phyloP scores from a whole-genome alignment of 2,797 vertebrate species.

The Pseudocheirus occidentalis region DNA sequence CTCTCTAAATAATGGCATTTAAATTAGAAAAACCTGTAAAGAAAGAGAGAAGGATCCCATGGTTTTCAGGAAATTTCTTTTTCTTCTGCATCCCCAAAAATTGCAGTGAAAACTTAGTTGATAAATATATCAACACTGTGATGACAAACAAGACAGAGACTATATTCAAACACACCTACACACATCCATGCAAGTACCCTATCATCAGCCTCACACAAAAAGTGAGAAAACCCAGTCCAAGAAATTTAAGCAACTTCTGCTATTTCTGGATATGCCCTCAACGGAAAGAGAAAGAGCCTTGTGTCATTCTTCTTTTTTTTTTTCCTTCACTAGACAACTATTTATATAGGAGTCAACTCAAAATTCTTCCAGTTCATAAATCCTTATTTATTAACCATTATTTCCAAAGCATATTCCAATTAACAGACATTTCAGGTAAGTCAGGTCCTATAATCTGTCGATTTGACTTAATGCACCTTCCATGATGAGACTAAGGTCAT shows the following conservation, averaged over 20 bases:
- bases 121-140: background rate
- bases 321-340: constrained; percentile 8
- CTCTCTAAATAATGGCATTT: constrained; percentile 16
- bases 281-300: constrained; percentile 5
- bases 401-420: constrained; percentile 32
- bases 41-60: background rate
- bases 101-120: constrained; percentile 9
- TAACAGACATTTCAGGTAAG: constrained; percentile 14
- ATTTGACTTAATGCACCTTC: background rate
- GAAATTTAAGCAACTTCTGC: constrained; percentile 35
- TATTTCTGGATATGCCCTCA: constrained; percentile 5
- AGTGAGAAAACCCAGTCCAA: background rate
- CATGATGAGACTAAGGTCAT: background rate
- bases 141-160: background rate
- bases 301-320: background rate
- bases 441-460: no score
- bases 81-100: background rate
- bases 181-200: background rate
- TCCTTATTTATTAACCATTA: constrained; percentile 1
- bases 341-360: constrained; percentile 35
- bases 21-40: constrained; percentile 30
- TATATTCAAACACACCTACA: background rate
- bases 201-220: constrained; percentile 17
- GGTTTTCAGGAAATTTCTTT: background rate
- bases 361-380: constrained; percentile 29